Conservation (phyloP, 37 sponge, comb jelly and placozoan genomes). For the Bolinopsis microptera region DNA sequence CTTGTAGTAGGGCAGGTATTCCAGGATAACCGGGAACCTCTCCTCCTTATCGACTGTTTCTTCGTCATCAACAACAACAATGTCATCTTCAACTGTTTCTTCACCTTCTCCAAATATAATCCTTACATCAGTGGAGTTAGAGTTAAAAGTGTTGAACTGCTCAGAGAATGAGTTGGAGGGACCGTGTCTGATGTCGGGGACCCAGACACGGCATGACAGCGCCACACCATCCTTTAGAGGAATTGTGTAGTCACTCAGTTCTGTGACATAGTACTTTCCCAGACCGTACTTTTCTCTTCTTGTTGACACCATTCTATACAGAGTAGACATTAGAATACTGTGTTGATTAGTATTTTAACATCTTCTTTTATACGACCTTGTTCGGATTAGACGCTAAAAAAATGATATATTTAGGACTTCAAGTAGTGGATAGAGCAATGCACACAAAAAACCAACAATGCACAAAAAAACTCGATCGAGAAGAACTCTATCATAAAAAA, state of each 20-base stretch:
- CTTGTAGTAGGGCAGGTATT: slow-evolving; percentile 60
- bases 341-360: too few species aligned
- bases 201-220: slow-evolving; percentile 2
- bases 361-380: too few species aligned
- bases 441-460: too few species aligned
- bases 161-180: not conserved
- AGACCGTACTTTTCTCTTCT: slow-evolving; percentile 9
- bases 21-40: slow-evolving; percentile 58
- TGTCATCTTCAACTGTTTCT: too few species aligned
- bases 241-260: not conserved
- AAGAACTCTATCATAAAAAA: too few species aligned
- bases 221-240: not conserved
- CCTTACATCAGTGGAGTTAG: not conserved
- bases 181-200: not conserved
- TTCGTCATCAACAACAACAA: not conserved
- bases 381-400: too few species aligned
- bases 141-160: not conserved
- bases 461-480: too few species aligned
- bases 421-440: too few species aligned
- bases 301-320: too few species aligned
- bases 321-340: too few species aligned
- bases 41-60: not conserved
- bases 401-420: too few species aligned
- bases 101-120: not conserved
- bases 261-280: slow-evolving; percentile 17